phyloP scores from a whole-genome alignment of 2,888 invertebrate species.

The Drosophila engyochracea region DNA sequence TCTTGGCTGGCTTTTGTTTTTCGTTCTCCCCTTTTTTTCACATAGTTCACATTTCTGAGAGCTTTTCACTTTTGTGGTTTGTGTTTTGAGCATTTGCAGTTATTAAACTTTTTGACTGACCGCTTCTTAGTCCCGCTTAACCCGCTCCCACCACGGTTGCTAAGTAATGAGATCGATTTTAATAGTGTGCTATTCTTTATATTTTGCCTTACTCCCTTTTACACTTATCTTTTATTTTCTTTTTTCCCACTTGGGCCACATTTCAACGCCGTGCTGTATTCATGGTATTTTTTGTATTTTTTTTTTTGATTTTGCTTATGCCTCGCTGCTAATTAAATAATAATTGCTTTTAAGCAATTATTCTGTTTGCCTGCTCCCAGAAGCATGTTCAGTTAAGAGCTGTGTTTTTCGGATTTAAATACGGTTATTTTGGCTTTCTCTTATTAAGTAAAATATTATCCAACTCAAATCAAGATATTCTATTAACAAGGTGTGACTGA shows the following conservation, averaged over 20 bases:
- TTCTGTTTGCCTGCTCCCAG: slow-evolving; percentile 37
- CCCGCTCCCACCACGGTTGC: slow-evolving; percentile 34
- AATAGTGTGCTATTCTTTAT: slow-evolving; percentile 54
- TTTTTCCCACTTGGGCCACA: slow-evolving; percentile 58
- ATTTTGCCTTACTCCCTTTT: slow-evolving; percentile 2
- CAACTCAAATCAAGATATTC: too few relatives aligned
- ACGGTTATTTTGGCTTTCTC: neutral
- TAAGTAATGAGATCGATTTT: slow-evolving; percentile 81
- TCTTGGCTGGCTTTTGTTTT: slow-evolving; percentile 67
- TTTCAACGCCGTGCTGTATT: slow-evolving; percentile 46
- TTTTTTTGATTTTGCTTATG: slow-evolving; percentile 23
- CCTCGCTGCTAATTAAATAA: slow-evolving; percentile 58
- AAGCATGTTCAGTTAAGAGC: slow-evolving; percentile 23
- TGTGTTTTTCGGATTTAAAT: slow-evolving; percentile 11
- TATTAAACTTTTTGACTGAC: slow-evolving; percentile 66
- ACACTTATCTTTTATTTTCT: slow-evolving; percentile 8
- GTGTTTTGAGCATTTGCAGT: slow-evolving; percentile 75
- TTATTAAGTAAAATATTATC: neutral
- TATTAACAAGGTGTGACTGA: neutral
- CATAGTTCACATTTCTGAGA: slow-evolving; percentile 60
- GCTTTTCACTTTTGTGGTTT: slow-evolving; percentile 71
- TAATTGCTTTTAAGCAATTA: slow-evolving; percentile 60
- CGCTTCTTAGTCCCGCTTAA: neutral
- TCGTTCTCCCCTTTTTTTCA: slow-evolving; percentile 21
- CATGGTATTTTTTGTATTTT: slow-evolving; percentile 25